Conservation (phyloP, 1,140 invertebrate genomes). For the Sarcophaga peregrina region DNA sequence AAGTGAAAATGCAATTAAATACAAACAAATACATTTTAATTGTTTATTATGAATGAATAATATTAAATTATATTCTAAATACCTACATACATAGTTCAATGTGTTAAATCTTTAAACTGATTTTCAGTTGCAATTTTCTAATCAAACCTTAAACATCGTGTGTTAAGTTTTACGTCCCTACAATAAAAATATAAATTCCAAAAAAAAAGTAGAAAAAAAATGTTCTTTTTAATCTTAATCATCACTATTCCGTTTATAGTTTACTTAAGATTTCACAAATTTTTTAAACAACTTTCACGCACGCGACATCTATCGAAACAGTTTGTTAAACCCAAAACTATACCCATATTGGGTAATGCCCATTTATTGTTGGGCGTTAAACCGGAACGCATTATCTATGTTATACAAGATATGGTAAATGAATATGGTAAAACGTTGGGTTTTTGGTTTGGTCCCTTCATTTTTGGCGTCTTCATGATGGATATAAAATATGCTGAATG, state of each 20-base stretch:
- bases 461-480: slow-evolving; percentile 44
- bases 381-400: slow-evolving; percentile 46
- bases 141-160: neutral
- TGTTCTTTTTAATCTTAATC: neutral
- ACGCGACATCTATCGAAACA: slow-evolving; percentile 42
- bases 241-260: neutral
- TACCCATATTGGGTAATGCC: slow-evolving; percentile 56
- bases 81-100: too few species aligned
- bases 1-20: too few species aligned
- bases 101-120: too few species aligned
- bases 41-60: too few species aligned
- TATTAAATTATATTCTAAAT: too few species aligned
- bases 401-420: slow-evolving; percentile 49
- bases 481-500: slow-evolving; percentile 16
- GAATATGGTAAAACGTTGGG: slow-evolving; percentile 29
- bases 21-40: too few species aligned
- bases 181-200: too few species aligned
- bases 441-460: slow-evolving; percentile 51
- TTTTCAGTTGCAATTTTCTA: neutral
- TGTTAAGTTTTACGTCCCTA: too few species aligned
- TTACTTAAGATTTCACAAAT: too few species aligned
- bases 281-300: slow-evolving; percentile 29
- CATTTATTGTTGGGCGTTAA: slow-evolving; percentile 51
- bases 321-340: slow-evolving; percentile 47
- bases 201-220: too few species aligned